These are phyloP conservation scores for Euura saliciscinereae DNA, from an alignment of 1,140 invertebrate species.

Conservation along the genomic window DNA sequence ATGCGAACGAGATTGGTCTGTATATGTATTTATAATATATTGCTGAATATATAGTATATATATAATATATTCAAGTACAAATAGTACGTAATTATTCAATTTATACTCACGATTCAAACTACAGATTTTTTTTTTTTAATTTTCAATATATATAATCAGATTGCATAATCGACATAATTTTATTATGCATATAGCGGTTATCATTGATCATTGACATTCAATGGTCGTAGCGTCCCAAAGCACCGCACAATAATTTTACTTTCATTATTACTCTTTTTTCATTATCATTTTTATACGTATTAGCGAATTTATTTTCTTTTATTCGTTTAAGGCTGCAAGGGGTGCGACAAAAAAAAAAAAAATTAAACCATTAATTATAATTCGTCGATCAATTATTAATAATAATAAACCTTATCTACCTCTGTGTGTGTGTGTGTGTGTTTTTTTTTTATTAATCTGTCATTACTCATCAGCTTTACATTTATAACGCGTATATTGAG, in stretches of 20 bases:
- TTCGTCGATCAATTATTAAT: too few species aligned
- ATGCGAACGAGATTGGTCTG: background rate
- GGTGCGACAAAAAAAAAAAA: conserved; percentile 6
- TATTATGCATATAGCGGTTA: conserved; percentile 22
- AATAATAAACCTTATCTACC: too few species aligned
- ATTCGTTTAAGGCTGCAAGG: conserved; percentile 1
- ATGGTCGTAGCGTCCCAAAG: conserved; percentile 25
- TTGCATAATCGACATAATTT: conserved; percentile 17
- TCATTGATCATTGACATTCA: conserved; percentile 32
- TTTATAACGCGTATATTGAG: too few species aligned
- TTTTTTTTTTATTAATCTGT: too few species aligned
- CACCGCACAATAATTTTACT: conserved; percentile 21
- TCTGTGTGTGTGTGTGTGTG: background rate
- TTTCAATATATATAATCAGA: conserved; percentile 12
- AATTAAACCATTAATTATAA: too few species aligned
- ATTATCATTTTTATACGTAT: conserved; percentile 15
- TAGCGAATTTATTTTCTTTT: conserved; percentile 9
- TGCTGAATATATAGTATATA: background rate
- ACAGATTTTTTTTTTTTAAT: background rate
- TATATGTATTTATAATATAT: background rate
- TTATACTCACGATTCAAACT: background rate
- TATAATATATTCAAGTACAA: background rate
- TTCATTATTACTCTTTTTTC: conserved; percentile 1
- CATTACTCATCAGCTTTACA: too few species aligned
- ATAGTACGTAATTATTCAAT: background rate